A percentile compares a stretch with the other conserved stretches of the same genome.
Conservation (phyloP, 2,888 invertebrate genomes). For the Balanococcus diminutus region DNA sequence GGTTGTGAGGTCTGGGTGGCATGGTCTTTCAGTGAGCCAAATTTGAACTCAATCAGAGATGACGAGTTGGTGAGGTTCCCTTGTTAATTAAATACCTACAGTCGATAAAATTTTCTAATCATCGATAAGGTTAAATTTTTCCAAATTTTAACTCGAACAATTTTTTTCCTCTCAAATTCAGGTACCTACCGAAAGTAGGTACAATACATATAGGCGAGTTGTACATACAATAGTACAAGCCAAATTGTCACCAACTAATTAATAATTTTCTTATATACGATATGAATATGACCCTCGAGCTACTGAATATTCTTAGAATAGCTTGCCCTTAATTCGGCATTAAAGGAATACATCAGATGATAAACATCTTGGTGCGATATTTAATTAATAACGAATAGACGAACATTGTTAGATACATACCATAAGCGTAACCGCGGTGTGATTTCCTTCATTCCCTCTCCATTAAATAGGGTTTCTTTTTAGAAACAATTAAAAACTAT, state of each 20-base stretch:
- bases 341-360: constrained; percentile 16
- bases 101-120: too few species aligned
- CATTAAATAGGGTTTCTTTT: not conserved
- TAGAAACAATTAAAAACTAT: constrained; percentile 26
- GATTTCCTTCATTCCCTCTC: constrained; percentile 12
- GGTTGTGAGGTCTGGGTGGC: too few species aligned
- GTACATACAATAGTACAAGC: not conserved
- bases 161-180: too few species aligned
- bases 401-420: constrained; percentile 4
- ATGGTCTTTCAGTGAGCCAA: too few species aligned
- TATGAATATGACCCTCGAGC: constrained; percentile 27
- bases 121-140: too few species aligned
- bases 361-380: constrained; percentile 36
- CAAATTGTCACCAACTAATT: constrained; percentile 8
- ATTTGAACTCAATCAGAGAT: too few species aligned
- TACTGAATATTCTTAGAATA: not conserved
- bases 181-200: too few species aligned
- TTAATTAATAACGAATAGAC: constrained; percentile 24
- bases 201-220: too few species aligned
- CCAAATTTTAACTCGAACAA: too few species aligned
- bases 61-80: too few species aligned
- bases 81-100: too few species aligned
- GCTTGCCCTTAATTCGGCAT: constrained; percentile 31
- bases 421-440: not conserved
- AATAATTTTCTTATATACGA: not conserved